Percentiles rank a stretch among this genome's conserved stretches.
Evolutionary conservation across 2,888 invertebrate genomes (phyloP).

Genomic region (Drosophila multiciliata): DNA sequence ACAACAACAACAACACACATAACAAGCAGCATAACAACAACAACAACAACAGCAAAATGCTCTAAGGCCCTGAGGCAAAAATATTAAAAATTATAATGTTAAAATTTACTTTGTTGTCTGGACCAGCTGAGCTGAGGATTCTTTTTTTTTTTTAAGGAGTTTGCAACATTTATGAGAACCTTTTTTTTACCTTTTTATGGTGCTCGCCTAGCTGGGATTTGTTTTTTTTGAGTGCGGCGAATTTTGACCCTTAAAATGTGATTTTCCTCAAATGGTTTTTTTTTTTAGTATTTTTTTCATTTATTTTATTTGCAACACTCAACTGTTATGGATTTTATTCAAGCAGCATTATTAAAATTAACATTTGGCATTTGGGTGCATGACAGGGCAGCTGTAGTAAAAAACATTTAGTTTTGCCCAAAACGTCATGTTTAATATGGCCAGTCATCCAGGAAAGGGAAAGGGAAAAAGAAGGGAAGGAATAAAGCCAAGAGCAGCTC

Average conservation of each 20-base stretch:
- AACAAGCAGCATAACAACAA: background rate
- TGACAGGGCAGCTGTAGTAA: slow-evolving; percentile 45
- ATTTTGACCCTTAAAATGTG: slow-evolving; percentile 75
- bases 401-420: slow-evolving; percentile 50
- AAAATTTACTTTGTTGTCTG: slow-evolving; percentile 72
- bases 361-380: slow-evolving; percentile 57
- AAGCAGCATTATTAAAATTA: slow-evolving; percentile 69
- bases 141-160: slow-evolving; percentile 41
- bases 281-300: background rate
- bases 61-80: slow-evolving; percentile 64
- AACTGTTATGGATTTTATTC: slow-evolving; percentile 62
- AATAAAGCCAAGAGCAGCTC: slow-evolving; percentile 10
- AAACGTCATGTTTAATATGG: slow-evolving; percentile 75
- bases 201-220: slow-evolving; percentile 58
- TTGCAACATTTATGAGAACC: slow-evolving; percentile 37
- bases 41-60: slow-evolving; percentile 23
- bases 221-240: slow-evolving; percentile 37
- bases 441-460: slow-evolving; percentile 50
- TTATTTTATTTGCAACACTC: slow-evolving; percentile 32
- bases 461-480: background rate
- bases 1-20: slow-evolving; percentile 11
- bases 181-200: slow-evolving; percentile 37
- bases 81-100: slow-evolving; percentile 79
- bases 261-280: slow-evolving; percentile 68
- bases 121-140: slow-evolving; percentile 53